Evolutionary conservation across 2,888 invertebrate genomes (phyloP).

Genomic region (Mimas tiliae): DNA sequence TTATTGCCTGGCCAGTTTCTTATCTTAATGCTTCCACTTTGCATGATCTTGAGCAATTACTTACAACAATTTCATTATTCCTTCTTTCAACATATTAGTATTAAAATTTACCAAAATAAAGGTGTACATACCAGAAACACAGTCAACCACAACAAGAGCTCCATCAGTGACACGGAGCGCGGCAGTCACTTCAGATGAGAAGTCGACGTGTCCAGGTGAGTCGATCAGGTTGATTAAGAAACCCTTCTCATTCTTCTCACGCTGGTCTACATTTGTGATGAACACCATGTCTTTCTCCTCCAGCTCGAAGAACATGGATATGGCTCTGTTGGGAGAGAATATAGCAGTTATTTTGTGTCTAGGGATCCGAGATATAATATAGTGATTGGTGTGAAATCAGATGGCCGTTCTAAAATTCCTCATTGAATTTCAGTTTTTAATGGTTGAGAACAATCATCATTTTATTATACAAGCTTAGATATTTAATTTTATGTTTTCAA

Average conservation of each 20-base stretch:
- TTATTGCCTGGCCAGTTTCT: no score
- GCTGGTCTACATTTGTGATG: slow-evolving; percentile 95
- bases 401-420: slow-evolving; percentile 85
- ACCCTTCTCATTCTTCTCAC: slow-evolving; percentile 95
- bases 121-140: slow-evolving; percentile 94
- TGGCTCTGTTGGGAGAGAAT: slow-evolving; percentile 89
- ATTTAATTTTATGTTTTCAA: no score
- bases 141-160: slow-evolving; percentile 99
- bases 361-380: background rate
- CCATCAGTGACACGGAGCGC: slow-evolving; percentile 99
- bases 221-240: slow-evolving; percentile 99
- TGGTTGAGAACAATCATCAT: slow-evolving; percentile 86
- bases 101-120: no score
- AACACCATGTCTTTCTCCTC: slow-evolving; percentile 97
- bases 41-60: no score
- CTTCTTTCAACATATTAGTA: no score
- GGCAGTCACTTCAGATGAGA: slow-evolving; percentile 99
- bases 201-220: slow-evolving; percentile 99
- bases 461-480: background rate
- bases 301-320: slow-evolving; percentile 99
- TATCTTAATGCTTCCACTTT: no score
- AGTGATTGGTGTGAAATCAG: slow-evolving; percentile 56
- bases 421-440: slow-evolving; percentile 68
- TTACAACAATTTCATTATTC: no score
- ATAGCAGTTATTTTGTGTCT: slow-evolving; percentile 22